These are phyloP conservation scores for Leptopterna dolabrata DNA, from an alignment of 2,888 invertebrate species.

Conservation along the genomic window DNA sequence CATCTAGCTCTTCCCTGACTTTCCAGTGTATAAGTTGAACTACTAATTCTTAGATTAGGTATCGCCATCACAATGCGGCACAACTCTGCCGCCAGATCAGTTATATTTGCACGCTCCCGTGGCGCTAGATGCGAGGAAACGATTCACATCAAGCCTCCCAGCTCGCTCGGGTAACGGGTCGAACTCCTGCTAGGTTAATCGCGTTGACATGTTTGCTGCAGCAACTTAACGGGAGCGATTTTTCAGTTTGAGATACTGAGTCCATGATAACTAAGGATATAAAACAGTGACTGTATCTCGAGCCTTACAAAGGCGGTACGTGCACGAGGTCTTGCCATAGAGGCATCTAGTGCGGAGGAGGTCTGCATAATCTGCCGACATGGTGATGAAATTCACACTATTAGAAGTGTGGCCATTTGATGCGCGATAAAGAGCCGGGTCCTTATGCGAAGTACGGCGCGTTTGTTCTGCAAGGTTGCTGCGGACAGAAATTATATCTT, in stretches of 20 bases:
- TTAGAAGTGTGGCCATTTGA: neutral
- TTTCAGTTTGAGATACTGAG: neutral
- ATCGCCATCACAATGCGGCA: too few species aligned
- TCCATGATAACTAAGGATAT: neutral
- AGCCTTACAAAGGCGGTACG: neutral
- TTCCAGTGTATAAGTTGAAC: too few species aligned
- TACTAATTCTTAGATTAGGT: too few species aligned
- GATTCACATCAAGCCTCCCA: neutral
- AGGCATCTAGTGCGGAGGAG: neutral
- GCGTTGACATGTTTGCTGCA: slow-evolving; percentile 29
- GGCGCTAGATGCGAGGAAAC: neutral
- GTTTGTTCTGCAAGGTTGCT: too few species aligned
- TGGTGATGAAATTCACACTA: neutral
- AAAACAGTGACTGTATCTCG: neutral
- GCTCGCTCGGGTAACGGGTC: slow-evolving; percentile 8
- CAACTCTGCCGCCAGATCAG: neutral
- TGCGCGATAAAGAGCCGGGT: too few species aligned
- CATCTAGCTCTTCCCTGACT: too few species aligned
- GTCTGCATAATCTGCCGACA: neutral
- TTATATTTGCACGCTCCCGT: neutral
- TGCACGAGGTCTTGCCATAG: neutral
- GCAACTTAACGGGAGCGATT: neutral
- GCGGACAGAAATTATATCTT: too few species aligned
- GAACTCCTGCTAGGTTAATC: neutral
- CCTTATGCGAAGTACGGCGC: too few species aligned